A percentile compares a stretch with the other conserved stretches of the same genome.
Conservation (phyloP, 2,797 vertebrate species). For the Melanogrammus aeglefinus region DNA sequence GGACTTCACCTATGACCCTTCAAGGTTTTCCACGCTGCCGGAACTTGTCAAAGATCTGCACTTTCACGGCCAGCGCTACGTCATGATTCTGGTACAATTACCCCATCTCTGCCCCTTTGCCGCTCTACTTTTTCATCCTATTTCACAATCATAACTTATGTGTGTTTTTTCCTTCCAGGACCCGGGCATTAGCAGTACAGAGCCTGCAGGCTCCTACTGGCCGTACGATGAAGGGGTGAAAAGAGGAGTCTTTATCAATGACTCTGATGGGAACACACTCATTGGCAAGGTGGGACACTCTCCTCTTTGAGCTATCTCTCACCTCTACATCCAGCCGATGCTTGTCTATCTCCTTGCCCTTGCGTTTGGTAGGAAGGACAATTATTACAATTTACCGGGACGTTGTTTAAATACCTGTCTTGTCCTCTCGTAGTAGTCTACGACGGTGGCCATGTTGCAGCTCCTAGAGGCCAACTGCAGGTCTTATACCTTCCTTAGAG, state of each 20-base stretch:
- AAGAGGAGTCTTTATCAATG: constrained; percentile 81
- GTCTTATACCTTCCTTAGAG: background rate
- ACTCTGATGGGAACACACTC: constrained; percentile 72
- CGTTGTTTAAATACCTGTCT: too few relatives aligned
- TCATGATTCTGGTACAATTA: constrained; percentile 82
- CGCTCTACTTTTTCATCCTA: background rate
- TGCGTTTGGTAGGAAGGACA: too few relatives aligned
- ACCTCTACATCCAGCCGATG: background rate
- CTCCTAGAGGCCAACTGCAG: background rate
- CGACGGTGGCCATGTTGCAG: background rate
- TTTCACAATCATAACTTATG: background rate
- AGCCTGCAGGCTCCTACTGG: constrained; percentile 77
- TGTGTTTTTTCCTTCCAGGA: constrained; percentile 69
- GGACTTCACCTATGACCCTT: constrained; percentile 80
- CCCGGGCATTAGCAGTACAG: constrained; percentile 83
- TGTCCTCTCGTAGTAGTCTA: too few relatives aligned
- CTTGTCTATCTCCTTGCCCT: background rate
- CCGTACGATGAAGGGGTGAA: constrained; percentile 83
- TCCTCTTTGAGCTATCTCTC: background rate
- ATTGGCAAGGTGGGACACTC: constrained; percentile 78
- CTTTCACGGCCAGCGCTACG: constrained; percentile 79
- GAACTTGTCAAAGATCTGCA: constrained; percentile 84
- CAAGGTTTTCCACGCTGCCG: constrained; percentile 76
- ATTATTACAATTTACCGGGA: too few relatives aligned
- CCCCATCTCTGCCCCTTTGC: background rate